These are phyloP conservation scores for Chloroceryle amazona DNA, from an alignment of 2,797 vertebrate genomes.

Conservation along the genomic window DNA sequence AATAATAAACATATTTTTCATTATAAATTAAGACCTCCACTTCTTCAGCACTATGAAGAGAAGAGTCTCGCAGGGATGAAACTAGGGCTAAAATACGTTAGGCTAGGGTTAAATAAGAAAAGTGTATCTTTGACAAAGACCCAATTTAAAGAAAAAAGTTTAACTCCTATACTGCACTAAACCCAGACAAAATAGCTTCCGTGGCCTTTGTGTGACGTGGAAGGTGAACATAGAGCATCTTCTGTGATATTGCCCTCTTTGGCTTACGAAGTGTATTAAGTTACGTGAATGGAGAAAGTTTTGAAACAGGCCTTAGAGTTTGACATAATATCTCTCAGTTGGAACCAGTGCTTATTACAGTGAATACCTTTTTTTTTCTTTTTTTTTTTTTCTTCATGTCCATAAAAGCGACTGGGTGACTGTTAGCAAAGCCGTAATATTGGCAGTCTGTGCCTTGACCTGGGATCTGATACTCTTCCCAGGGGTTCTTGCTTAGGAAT, in stretches of 20 bases:
- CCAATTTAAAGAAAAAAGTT: constrained; percentile 73
- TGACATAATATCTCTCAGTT: constrained; percentile 78
- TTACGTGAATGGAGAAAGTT: constrained; percentile 76
- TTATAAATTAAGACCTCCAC: neutral
- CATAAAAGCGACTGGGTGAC: constrained; percentile 81
- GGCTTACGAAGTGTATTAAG: constrained; percentile 69
- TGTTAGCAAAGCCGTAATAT: constrained; percentile 78
- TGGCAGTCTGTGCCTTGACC: constrained; percentile 78
- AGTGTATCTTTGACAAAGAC: constrained; percentile 17
- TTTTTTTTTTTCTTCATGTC: constrained; percentile 36
- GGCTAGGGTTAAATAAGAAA: constrained; percentile 58
- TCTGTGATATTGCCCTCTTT: constrained; percentile 66
- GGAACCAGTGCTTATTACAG: constrained; percentile 74
- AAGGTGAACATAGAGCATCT: constrained; percentile 73
- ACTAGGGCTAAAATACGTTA: neutral
- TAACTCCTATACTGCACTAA: constrained; percentile 38
- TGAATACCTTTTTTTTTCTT: constrained; percentile 41
- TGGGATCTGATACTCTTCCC: constrained; percentile 75
- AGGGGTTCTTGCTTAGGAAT: constrained; percentile 73
- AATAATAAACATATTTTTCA: neutral
- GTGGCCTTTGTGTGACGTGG: constrained; percentile 58
- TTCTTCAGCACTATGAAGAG: neutral
- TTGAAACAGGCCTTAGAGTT: constrained; percentile 76
- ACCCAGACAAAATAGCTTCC: constrained; percentile 63
- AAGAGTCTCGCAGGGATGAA: neutral